Percentiles rank a stretch among this genome's conserved stretches.
Conservation (phyloP, 2,888 invertebrate species). For the Callinectes sapidus region DNA sequence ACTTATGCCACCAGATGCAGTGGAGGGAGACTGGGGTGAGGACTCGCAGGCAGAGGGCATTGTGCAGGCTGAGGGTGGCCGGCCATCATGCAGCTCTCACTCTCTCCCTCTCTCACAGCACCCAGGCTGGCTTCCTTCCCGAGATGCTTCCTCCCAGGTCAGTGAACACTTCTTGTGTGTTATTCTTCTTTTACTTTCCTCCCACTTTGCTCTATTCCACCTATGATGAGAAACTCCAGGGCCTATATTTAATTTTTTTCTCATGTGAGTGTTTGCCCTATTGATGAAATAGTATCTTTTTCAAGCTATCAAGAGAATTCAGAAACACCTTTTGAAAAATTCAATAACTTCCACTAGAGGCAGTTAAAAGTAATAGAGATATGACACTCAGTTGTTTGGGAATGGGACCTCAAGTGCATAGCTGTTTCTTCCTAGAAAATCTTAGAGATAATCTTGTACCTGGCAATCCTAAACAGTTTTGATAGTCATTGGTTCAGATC, state of each 20-base stretch:
- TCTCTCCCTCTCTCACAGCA: neutral
- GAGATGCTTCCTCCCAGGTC: slow-evolving; percentile 49
- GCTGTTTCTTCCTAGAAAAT: neutral
- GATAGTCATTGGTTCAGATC: neutral
- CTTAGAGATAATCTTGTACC: too few relatives aligned
- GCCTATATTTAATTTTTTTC: too few relatives aligned
- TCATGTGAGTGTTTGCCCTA: too few relatives aligned
- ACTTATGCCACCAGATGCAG: slow-evolving; percentile 44
- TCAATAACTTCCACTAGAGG: too few relatives aligned
- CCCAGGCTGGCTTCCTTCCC: slow-evolving; percentile 24
- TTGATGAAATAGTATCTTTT: too few relatives aligned
- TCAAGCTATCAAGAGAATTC: too few relatives aligned
- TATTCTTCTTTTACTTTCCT: neutral
- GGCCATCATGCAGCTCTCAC: slow-evolving; percentile 11
- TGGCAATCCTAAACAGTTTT: neutral
- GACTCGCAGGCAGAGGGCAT: slow-evolving; percentile 66
- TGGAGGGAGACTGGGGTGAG: slow-evolving; percentile 65
- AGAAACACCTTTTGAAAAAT: too few relatives aligned
- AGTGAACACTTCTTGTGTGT: neutral
- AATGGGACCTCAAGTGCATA: neutral
- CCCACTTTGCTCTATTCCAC: neutral
- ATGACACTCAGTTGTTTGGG: too few relatives aligned
- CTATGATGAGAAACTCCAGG: neutral
- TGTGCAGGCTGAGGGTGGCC: neutral
- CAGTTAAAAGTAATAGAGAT: too few relatives aligned